Evolutionary conservation across 92 coral and sea anemone species (phyloP).

Genomic region (Phymanthus crucifer): DNA sequence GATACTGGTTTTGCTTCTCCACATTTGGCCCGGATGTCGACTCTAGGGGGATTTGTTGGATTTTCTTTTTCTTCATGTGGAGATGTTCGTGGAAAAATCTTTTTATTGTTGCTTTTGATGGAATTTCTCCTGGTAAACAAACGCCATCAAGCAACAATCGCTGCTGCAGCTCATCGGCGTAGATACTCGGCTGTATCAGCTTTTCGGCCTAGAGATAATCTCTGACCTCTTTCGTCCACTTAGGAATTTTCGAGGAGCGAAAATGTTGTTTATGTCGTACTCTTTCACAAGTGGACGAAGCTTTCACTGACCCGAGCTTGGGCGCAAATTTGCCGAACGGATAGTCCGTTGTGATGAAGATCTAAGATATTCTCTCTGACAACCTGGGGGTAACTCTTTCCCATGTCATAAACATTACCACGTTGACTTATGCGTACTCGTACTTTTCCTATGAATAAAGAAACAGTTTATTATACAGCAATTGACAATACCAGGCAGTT

Average conservation of each 20-base stretch:
- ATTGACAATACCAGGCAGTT: too few species aligned
- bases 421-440: conserved; percentile 33
- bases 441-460: conserved; percentile 29
- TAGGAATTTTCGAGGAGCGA: not conserved
- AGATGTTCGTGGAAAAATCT: too few species aligned
- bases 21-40: not conserved
- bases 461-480: too few species aligned
- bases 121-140: too few species aligned
- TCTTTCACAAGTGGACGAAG: not conserved
- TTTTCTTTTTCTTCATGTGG: too few species aligned
- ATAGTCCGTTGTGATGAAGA: not conserved
- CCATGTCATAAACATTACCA: conserved; percentile 42
- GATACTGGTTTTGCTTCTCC: conserved; percentile 24
- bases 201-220: not conserved
- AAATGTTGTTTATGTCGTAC: not conserved
- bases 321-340: not conserved
- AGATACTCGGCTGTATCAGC: not conserved
- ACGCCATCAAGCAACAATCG: not conserved
- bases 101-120: too few species aligned
- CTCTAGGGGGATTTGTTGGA: not conserved
- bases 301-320: not conserved
- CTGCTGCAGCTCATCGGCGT: not conserved
- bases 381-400: conserved; percentile 12
- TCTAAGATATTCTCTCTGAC: not conserved
- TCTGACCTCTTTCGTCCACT: not conserved